Evolutionary conservation across 2,888 invertebrate species (phyloP).

Genomic region (Augochlorella aurata): DNA sequence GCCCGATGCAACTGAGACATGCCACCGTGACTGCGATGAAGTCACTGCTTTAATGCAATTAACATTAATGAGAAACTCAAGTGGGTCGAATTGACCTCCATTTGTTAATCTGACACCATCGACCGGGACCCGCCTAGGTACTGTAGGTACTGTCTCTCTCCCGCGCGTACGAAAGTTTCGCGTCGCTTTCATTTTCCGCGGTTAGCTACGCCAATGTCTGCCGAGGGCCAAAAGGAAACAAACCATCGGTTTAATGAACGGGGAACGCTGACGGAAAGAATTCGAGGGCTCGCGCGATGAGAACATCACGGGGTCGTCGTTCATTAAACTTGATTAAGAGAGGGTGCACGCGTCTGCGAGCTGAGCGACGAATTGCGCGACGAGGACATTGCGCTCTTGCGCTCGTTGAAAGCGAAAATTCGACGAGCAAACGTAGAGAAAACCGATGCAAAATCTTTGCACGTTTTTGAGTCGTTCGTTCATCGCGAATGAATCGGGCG

Average conservation of each 20-base stretch:
- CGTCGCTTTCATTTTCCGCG: conserved; percentile 43
- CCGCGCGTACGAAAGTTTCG: neutral
- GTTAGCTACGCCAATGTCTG: neutral
- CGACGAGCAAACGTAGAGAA: neutral
- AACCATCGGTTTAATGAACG: conserved; percentile 19
- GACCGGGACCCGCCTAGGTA: conserved; percentile 18
- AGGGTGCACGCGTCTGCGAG: conserved; percentile 6
- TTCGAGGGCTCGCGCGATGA: conserved; percentile 3
- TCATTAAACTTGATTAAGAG: conserved; percentile 14
- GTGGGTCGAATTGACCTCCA: conserved; percentile 75
- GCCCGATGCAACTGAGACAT: conserved; percentile 23
- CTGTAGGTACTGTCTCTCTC: too few species aligned
- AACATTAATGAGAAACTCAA: conserved; percentile 71
- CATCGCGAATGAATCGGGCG: too few species aligned
- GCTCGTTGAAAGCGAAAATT: neutral
- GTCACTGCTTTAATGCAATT: conserved; percentile 64
- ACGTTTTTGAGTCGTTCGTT: too few species aligned
- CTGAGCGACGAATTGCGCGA: neutral
- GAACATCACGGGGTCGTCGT: conserved; percentile 9
- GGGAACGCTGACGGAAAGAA: neutral
- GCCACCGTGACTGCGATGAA: conserved; percentile 51
- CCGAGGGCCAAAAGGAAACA: neutral
- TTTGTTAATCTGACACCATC: conserved; percentile 63
- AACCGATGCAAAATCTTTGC: too few species aligned
- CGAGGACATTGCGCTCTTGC: neutral